Percentiles rank a stretch among this genome's conserved stretches.
Conservation (phyloP, 2,888 invertebrate species). For the Tenthredo notha region DNA sequence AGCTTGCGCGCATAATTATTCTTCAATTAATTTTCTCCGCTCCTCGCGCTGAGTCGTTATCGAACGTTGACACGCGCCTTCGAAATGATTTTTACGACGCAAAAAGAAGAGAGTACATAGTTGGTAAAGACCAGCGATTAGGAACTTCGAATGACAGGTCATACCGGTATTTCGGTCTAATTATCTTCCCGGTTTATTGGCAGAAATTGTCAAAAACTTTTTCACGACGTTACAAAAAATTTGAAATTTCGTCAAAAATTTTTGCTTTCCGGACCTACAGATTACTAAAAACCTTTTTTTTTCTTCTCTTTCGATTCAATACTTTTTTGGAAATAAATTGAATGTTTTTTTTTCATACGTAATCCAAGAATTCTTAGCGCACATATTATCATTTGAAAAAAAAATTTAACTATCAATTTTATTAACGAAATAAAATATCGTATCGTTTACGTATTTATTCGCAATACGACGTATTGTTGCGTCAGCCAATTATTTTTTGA, state of each 20-base stretch:
- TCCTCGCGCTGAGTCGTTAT: not conserved
- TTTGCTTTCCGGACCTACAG: not conserved
- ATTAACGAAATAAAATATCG: not conserved
- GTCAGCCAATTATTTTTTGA: conserved; percentile 24
- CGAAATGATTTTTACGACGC: conserved; percentile 44
- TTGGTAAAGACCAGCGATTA: not conserved
- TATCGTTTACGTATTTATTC: not conserved
- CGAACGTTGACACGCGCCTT: conserved; percentile 43
- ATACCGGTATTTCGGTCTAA: not conserved
- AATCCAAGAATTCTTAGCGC: not conserved
- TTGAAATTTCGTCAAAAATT: not conserved
- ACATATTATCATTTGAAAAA: not conserved
- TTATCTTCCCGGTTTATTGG: not conserved
- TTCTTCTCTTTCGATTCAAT: not conserved
- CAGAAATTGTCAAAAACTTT: not conserved
- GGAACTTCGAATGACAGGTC: not conserved
- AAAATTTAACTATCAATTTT: not conserved
- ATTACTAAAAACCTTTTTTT: not conserved
- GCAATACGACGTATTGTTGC: conserved; percentile 16
- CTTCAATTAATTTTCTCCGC: conserved; percentile 25
- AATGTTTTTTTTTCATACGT: not conserved
- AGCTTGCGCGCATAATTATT: not conserved
- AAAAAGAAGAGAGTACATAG: not conserved
- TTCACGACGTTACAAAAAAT: not conserved
- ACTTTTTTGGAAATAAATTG: not conserved